A percentile compares a stretch with the other conserved stretches of the same genome.
Conservation (phyloP, 2,888 invertebrate species). For the Campopleginae sp. region DNA sequence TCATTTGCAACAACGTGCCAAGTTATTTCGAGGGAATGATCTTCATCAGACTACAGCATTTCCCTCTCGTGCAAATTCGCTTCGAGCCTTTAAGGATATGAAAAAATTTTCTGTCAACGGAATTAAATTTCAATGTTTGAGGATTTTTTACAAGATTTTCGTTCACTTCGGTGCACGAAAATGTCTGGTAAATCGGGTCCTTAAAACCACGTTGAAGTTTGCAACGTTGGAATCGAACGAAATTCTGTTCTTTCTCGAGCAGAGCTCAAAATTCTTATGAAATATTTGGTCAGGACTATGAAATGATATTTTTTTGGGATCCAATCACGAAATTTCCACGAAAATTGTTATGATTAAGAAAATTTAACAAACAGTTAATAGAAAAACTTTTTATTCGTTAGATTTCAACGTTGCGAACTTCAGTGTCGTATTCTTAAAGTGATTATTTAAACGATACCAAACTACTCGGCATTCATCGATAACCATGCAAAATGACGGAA, state of each 20-base stretch:
- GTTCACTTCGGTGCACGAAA: neutral
- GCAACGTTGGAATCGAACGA: no score
- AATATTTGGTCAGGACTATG: no score
- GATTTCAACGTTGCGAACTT: no score
- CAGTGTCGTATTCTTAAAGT: neutral
- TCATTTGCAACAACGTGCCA: slow-evolving; percentile 61
- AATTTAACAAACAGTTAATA: no score
- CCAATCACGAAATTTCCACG: no score
- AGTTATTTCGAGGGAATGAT: slow-evolving; percentile 57
- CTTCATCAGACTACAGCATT: slow-evolving; percentile 12
- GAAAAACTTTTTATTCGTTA: no score
- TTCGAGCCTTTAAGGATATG: neutral
- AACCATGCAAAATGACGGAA: neutral
- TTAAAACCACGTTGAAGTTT: no score
- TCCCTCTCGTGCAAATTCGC: slow-evolving; percentile 21
- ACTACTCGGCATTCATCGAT: neutral
- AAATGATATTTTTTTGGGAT: no score
- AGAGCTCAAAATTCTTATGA: no score
- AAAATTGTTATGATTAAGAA: no score
- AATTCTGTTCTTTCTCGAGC: no score
- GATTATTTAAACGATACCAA: neutral
- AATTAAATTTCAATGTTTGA: neutral
- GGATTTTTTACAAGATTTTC: neutral
- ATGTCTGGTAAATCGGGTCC: neutral
- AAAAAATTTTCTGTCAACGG: neutral